These are phyloP conservation scores for Aleiodes testaceus DNA, from an alignment of 2,888 invertebrate genomes.

Conservation along the genomic window DNA sequence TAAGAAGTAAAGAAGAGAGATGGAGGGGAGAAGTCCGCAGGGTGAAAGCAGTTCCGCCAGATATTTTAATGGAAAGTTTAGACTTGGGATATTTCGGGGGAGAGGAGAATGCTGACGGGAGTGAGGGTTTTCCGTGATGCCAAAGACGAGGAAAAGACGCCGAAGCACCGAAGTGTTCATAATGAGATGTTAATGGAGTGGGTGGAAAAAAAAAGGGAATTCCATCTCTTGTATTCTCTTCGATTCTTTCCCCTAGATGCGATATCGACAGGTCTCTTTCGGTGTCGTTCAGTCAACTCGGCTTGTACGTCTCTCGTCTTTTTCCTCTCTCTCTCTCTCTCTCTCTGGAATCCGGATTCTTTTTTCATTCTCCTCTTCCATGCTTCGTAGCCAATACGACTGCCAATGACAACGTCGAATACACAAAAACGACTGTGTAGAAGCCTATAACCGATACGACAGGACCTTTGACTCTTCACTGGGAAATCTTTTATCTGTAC, in stretches of 20 bases:
- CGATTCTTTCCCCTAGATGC: slow-evolving; percentile 26
- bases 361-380: slow-evolving; percentile 19
- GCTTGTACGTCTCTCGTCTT: slow-evolving; percentile 17
- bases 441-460: slow-evolving; percentile 28
- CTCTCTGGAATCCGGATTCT: slow-evolving; percentile 27
- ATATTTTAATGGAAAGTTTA: slow-evolving; percentile 71
- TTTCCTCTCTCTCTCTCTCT: too few species aligned
- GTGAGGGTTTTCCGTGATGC: slow-evolving; percentile 25
- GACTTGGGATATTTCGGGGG: slow-evolving; percentile 69
- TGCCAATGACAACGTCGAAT: slow-evolving; percentile 31
- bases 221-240: slow-evolving; percentile 38
- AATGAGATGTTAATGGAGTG: slow-evolving; percentile 73
- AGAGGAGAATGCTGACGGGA: slow-evolving; percentile 25
- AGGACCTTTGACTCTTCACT: slow-evolving; percentile 22
- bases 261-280: slow-evolving; percentile 46
- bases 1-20: slow-evolving; percentile 35
- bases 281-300: slow-evolving; percentile 47
- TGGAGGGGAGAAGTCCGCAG: slow-evolving; percentile 33
- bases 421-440: slow-evolving; percentile 12
- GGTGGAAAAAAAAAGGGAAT: slow-evolving; percentile 63
- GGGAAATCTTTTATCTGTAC: slow-evolving; percentile 20
- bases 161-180: slow-evolving; percentile 67
- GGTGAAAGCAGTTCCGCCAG: slow-evolving; percentile 56
- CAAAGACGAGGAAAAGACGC: slow-evolving; percentile 44
- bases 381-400: slow-evolving; percentile 23